Evolutionary conservation across 2,888 invertebrate species (phyloP).

Genomic region (Sesia bembeciformis): DNA sequence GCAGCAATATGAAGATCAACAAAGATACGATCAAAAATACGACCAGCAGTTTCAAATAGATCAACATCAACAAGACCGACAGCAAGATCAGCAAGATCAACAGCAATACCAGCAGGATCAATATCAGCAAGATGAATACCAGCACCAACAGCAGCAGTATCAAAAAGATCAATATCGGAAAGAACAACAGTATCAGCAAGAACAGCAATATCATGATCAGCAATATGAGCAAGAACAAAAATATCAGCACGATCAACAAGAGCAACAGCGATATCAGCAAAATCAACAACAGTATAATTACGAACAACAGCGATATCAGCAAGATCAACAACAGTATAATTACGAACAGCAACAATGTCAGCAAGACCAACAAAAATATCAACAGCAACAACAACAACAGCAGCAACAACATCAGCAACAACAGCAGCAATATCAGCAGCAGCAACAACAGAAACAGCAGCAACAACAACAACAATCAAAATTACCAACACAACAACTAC

Average conservation of each 20-base stretch:
- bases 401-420: constrained; percentile 24
- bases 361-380: constrained; percentile 20
- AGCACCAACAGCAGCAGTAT: constrained; percentile 18
- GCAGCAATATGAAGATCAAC: constrained; percentile 12
- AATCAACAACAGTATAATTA: constrained; percentile 32
- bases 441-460: constrained; percentile 34
- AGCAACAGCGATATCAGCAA: constrained; percentile 26
- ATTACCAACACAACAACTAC: constrained; percentile 53
- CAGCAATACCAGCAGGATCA: constrained; percentile 25
- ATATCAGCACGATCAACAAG: constrained; percentile 16
- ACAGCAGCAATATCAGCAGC: constrained; percentile 29
- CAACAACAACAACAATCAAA: constrained; percentile 49
- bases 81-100: constrained; percentile 17
- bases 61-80: constrained; percentile 13
- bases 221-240: constrained; percentile 21
- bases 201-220: constrained; percentile 24
- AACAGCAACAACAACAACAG: constrained; percentile 23
- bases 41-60: constrained; percentile 13
- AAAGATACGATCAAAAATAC: constrained; percentile 7
- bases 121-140: constrained; percentile 18
- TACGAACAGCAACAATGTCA: constrained; percentile 26
- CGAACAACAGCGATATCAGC: constrained; percentile 22
- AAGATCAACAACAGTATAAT: constrained; percentile 22
- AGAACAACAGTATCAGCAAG: constrained; percentile 19
- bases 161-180: constrained; percentile 17